Evolutionary conservation across 2,113 vertebrate species (phyloP).

Genomic region (Urocitellus parryii): DNA sequence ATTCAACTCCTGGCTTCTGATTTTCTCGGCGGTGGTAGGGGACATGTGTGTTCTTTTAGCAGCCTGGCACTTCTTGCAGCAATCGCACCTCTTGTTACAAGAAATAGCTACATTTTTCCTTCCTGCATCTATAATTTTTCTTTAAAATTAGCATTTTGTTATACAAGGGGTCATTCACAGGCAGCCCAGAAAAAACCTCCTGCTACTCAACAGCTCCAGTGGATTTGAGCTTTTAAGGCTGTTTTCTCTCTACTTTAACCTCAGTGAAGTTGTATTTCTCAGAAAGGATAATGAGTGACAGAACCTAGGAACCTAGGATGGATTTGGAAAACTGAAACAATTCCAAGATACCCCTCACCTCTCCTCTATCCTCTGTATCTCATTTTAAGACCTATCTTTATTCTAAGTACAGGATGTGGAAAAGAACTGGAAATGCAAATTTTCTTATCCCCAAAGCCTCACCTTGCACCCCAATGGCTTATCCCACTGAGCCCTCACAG

Average conservation of each 20-base stretch:
- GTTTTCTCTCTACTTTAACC: not conserved
- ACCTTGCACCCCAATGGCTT: not conserved
- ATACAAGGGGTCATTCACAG: not conserved
- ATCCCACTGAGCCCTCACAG: not conserved
- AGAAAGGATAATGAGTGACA: not conserved
- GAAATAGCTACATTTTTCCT: constrained; percentile 8
- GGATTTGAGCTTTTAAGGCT: not conserved
- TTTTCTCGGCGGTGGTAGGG: constrained; percentile 62
- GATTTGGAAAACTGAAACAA: not conserved
- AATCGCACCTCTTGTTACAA: not conserved
- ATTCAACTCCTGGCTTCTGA: not conserved
- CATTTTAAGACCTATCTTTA: not conserved
- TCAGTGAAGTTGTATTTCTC: not conserved
- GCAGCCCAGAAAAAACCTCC: not conserved
- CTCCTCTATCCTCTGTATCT: not conserved
- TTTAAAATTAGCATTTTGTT: constrained; percentile 70
- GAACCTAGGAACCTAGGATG: not conserved
- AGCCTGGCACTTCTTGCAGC: constrained; percentile 60
- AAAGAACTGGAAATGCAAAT: not conserved
- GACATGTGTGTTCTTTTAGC: constrained; percentile 69
- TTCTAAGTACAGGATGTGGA: not conserved
- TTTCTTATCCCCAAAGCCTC: not conserved
- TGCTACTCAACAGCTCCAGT: not conserved
- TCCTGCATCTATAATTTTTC: not conserved
- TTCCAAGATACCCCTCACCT: not conserved